phyloP scores from a whole-genome alignment of 2,113 vertebrate species.

The Casuarius casuarius region DNA sequence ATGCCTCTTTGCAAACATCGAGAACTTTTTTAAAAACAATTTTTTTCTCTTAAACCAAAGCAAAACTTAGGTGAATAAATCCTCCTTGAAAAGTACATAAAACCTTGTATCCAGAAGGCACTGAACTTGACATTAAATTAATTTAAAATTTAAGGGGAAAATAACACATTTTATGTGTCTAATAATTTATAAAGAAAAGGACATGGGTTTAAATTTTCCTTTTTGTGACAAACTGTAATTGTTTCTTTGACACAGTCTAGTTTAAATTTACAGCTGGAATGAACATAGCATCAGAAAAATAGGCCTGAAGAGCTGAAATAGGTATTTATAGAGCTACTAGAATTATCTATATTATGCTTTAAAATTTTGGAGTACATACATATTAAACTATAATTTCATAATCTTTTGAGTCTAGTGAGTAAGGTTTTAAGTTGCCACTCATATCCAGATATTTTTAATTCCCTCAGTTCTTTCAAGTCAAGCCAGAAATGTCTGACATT shows the following conservation, averaged over 20 bases:
- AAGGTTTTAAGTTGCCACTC: conserved; percentile 53
- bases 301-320: conserved; percentile 26
- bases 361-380: conserved; percentile 57
- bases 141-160: conserved; percentile 60
- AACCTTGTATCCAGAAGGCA: not conserved
- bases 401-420: conserved; percentile 47
- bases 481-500: conserved; percentile 43
- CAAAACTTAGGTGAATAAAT: conserved; percentile 21
- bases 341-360: conserved; percentile 53
- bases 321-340: conserved; percentile 51
- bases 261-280: conserved; percentile 60
- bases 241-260: conserved; percentile 56
- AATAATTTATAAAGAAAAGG: conserved; percentile 57
- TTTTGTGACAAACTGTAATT: conserved; percentile 62
- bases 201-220: conserved; percentile 18
- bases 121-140: conserved; percentile 14
- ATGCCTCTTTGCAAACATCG: not conserved
- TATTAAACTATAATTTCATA: conserved; percentile 63
- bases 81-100: conserved; percentile 11
- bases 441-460: conserved; percentile 66
- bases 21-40: not conserved
- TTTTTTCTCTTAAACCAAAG: not conserved
- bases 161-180: conserved; percentile 32
- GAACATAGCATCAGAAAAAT: conserved; percentile 36
- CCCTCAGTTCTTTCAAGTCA: conserved; percentile 26